Base-by-base conservation (phyloP, 2,888 invertebrate species). In the Nudaria mundana region DNA sequence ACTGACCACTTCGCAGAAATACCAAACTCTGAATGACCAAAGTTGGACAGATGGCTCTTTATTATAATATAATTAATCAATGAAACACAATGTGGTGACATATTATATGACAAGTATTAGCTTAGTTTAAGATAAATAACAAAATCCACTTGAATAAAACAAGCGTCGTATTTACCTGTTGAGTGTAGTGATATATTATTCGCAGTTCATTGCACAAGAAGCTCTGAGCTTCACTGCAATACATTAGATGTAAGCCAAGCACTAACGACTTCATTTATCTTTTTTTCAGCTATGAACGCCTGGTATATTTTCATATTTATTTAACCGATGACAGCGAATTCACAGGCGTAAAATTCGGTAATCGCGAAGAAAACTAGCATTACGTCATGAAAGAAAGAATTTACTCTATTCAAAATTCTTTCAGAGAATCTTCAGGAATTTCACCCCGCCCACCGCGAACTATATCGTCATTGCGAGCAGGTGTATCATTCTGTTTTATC, bases 241-340 rank as follows among this genome's bases (percentile, higher is more conserved):
- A 66, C 63, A 68, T 72, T 70, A 67, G 53, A 66, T 54, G 56
- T 71, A 68, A 72, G 66, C 74, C 66, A 66, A 63, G 61, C 54
- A 62, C 72, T 71, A 74, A 76, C 66, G 64, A 71, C 63, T 67
- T 63, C 67, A 74, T 76, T 74, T 69, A 67, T 67, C 65, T 62
- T 55, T 61, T 61, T 62, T 60, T 66, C 60, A 61, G 55, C 40
- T 51, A 54, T 65, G 55, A 59, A 56, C 53, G 52, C 65, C 59
- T 59, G 59, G 66, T 66, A 63, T 47, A 44, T 57, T 63, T 55
- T 42, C 52, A n/a, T n/a, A n/a, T n/a, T n/a, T n/a, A n/a, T n/a
- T n/a, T n/a, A n/a, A n/a, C n/a, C n/a, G n/a, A n/a, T n/a, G n/a
- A n/a, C n/a, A n/a, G n/a, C n/a, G n/a, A n/a, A n/a, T n/a, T n/a